Conservation (phyloP, 2,113 vertebrate species). For the Ia io region DNA sequence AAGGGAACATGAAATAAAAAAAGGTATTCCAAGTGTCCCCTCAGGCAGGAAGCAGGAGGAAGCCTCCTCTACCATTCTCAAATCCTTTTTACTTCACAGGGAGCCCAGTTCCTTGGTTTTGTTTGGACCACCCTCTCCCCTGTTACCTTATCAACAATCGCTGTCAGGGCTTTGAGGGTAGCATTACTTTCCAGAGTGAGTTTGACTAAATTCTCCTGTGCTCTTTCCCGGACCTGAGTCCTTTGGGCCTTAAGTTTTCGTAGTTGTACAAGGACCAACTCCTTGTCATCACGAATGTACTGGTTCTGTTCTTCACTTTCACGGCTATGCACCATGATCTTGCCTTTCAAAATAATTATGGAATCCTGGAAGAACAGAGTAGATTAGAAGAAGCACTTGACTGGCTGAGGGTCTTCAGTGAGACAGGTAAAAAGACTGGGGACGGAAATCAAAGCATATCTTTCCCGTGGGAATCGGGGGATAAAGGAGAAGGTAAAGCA, state of each 20-base stretch:
- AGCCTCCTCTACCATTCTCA: neutral
- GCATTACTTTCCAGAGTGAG: constrained; percentile 81
- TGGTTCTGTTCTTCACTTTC: constrained; percentile 76
- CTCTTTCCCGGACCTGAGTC: constrained; percentile 59
- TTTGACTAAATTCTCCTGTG: constrained; percentile 77
- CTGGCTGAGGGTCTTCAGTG: neutral
- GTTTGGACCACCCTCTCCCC: neutral
- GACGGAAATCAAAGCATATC: neutral
- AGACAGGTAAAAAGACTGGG: neutral
- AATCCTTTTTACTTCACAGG: neutral
- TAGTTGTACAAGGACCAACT: constrained; percentile 73
- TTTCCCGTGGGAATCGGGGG: neutral
- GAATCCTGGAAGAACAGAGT: constrained; percentile 77
- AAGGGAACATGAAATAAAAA: neutral
- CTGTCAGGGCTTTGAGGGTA: constrained; percentile 80
- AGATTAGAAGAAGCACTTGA: neutral
- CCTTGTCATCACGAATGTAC: constrained; percentile 71
- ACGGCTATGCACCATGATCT: constrained; percentile 58
- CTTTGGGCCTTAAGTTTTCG: constrained; percentile 82
- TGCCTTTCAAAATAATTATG: constrained; percentile 72
- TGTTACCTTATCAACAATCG: constrained; percentile 81
- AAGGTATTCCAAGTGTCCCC: neutral
- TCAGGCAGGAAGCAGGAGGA: neutral
- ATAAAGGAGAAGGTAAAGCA: neutral
- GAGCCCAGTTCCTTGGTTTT: neutral